Evolutionary conservation across 1,140 invertebrate species (phyloP).

Genomic region (Lasaia peninsularis): DNA sequence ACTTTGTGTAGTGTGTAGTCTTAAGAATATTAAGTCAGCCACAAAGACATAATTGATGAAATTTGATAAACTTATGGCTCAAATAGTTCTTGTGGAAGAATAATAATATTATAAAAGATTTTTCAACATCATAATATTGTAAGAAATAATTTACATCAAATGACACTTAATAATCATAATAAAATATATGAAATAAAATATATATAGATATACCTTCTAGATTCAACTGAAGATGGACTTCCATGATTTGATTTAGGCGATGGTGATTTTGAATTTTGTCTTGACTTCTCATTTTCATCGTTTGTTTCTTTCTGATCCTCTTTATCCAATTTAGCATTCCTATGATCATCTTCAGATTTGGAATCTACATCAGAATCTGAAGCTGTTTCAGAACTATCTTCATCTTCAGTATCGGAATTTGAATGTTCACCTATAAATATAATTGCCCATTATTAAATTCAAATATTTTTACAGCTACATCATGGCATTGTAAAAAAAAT

Average conservation of each 20-base stretch:
- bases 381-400: conserved; percentile 78
- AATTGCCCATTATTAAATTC: conserved; percentile 9
- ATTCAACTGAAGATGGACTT: conserved; percentile 54
- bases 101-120: no score
- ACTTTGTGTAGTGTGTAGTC: no score
- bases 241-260: conserved; percentile 43
- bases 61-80: no score
- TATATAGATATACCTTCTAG: conserved; percentile 48
- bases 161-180: neutral
- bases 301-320: conserved; percentile 51
- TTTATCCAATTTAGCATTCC: conserved; percentile 63
- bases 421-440: conserved; percentile 58
- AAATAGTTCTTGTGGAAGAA: neutral
- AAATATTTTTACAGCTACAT: no score
- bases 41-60: no score
- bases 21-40: no score
- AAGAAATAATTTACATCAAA: no score
- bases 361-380: conserved; percentile 71
- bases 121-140: no score
- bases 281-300: conserved; percentile 57
- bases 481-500: no score
- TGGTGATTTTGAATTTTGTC: conserved; percentile 57
- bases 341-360: conserved; percentile 69
- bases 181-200: conserved; percentile 1
- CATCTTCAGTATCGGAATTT: conserved; percentile 64